phyloP scores from a whole-genome alignment of 2,113 vertebrate species.

The Brachyistius frenatus region DNA sequence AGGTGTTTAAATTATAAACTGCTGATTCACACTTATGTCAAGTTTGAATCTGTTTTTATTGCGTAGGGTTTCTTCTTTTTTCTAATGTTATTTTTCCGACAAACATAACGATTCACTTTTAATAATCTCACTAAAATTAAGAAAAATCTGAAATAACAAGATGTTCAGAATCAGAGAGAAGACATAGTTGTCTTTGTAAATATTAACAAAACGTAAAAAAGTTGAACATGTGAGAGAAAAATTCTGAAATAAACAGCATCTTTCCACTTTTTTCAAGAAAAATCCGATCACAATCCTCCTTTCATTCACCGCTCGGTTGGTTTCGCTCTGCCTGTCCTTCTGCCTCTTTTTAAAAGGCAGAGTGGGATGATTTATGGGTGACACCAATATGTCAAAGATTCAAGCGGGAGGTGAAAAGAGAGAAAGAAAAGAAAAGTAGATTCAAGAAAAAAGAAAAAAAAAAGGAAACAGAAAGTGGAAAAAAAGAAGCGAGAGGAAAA shows the following conservation, averaged over 20 bases:
- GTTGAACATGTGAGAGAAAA: too few species aligned
- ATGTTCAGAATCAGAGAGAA: too few species aligned
- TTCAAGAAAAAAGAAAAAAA: not conserved
- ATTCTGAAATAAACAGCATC: not conserved
- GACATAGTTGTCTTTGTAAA: too few species aligned
- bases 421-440: constrained; percentile 23
- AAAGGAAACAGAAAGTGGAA: constrained; percentile 3
- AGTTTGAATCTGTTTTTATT: too few species aligned
- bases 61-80: too few species aligned
- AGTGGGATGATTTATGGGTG: constrained; percentile 65
- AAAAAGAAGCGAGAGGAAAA: constrained; percentile 10
- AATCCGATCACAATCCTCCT: not conserved
- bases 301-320: not conserved
- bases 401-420: not conserved
- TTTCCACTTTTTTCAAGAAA: constrained; percentile 1
- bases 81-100: too few species aligned
- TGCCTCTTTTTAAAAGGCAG: constrained; percentile 12
- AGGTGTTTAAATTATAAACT: too few species aligned
- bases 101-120: too few species aligned
- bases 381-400: constrained; percentile 72
- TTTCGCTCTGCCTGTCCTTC: constrained; percentile 5
- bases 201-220: too few species aligned
- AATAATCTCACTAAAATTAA: too few species aligned
- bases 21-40: too few species aligned
- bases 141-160: too few species aligned